Evolutionary conservation across 2,888 invertebrate species (phyloP).

Genomic region (Oxyteleia sp.): DNA sequence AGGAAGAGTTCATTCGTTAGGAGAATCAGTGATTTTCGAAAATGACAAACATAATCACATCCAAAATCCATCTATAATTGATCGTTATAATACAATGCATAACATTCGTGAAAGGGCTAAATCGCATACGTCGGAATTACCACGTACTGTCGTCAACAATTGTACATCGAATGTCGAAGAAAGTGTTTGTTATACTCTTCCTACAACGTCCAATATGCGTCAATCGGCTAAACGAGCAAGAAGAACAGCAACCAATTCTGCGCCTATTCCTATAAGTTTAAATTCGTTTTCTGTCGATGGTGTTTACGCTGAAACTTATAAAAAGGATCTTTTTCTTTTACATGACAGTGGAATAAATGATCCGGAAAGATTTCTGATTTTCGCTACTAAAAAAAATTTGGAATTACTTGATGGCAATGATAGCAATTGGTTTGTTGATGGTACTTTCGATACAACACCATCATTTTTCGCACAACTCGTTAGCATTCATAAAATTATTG

Average conservation of each 20-base stretch:
- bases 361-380: constrained; percentile 10
- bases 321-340: constrained; percentile 18
- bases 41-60: constrained; percentile 8
- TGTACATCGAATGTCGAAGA: neutral
- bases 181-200: neutral
- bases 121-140: neutral
- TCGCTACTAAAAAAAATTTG: constrained; percentile 25
- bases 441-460: constrained; percentile 74
- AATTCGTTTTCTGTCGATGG: constrained; percentile 22
- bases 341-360: constrained; percentile 15
- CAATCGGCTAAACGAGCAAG: constrained; percentile 25
- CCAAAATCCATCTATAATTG: constrained; percentile 1
- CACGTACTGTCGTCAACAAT: constrained; percentile 9
- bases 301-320: constrained; percentile 12
- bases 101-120: constrained; percentile 15
- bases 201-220: constrained; percentile 3
- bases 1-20: constrained; percentile 5
- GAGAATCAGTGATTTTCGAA: neutral
- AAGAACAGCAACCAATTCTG: neutral
- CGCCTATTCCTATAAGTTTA: constrained; percentile 16
- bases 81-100: neutral
- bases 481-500: constrained; percentile 69
- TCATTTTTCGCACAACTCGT: constrained; percentile 70
- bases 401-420: constrained; percentile 2
- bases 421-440: constrained; percentile 68